Percentiles rank a stretch among this genome's conserved stretches.
These are phyloP conservation scores for Daubentonia madagascariensis DNA, from an alignment of 2,113 vertebrate species.

Conservation along the genomic window DNA sequence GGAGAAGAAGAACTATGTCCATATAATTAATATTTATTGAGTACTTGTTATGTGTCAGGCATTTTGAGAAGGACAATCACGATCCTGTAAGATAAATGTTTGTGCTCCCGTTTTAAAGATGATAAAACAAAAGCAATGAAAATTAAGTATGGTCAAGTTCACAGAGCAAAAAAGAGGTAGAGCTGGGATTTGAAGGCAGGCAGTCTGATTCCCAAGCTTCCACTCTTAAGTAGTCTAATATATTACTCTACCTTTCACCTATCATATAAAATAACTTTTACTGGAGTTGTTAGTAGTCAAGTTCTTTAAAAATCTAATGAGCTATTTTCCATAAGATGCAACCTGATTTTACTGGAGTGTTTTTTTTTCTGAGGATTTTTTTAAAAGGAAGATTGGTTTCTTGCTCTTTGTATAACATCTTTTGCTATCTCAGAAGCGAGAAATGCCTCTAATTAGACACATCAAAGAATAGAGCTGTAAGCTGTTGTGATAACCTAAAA, in stretches of 20 bases:
- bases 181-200: neutral
- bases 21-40: neutral
- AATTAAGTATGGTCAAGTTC: neutral
- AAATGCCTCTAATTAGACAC: neutral
- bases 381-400: neutral
- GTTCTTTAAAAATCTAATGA: neutral
- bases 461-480: constrained; percentile 31
- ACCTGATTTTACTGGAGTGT: neutral
- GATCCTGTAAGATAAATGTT: neutral
- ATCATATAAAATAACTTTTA: neutral
- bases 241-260: neutral
- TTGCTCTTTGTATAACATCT: neutral
- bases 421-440: neutral
- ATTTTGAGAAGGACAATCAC: neutral
- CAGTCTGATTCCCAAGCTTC: neutral
- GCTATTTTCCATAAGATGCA: neutral
- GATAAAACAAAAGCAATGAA: neutral
- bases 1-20: neutral
- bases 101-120: neutral
- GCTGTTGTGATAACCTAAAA: constrained; percentile 3
- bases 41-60: neutral
- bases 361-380: neutral
- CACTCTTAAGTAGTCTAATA: neutral
- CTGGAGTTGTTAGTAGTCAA: neutral
- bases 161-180: neutral